Percentiles rank a stretch among this genome's conserved stretches.
Evolutionary conservation across 2,797 vertebrate species (phyloP).

Genomic region (Ciconia nigra): DNA sequence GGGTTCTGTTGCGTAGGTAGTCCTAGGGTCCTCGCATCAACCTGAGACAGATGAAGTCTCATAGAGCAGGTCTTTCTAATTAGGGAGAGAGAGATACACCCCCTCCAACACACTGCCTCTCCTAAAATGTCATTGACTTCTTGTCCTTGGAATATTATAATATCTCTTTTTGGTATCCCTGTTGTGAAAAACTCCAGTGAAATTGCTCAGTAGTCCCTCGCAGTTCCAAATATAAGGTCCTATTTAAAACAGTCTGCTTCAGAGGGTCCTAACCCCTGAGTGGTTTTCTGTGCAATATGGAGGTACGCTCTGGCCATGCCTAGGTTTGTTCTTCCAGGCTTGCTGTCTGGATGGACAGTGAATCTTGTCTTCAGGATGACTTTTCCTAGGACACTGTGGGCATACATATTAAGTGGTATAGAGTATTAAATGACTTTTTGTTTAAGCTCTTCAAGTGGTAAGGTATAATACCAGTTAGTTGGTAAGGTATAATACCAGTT

Average conservation of each 20-base stretch:
- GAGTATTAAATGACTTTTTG: neutral
- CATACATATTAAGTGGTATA: neutral
- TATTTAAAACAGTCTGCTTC: neutral
- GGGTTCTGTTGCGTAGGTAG: neutral
- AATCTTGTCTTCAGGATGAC: neutral
- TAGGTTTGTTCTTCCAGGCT: neutral
- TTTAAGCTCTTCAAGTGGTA: neutral
- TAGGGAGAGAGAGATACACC: neutral
- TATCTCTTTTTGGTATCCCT: neutral
- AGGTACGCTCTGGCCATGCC: neutral
- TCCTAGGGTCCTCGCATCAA: neutral
- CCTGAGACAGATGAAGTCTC: neutral
- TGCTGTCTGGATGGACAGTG: neutral
- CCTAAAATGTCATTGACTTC: neutral
- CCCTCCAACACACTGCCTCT: neutral
- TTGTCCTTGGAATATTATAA: neutral
- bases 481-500: neutral
- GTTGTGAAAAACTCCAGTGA: neutral
- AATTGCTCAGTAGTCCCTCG: neutral
- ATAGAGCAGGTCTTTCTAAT: neutral
- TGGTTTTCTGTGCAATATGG: neutral
- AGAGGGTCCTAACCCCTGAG: neutral
- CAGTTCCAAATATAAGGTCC: neutral
- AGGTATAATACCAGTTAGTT: neutral
- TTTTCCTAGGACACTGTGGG: neutral